phyloP scores from a whole-genome alignment of 2,113 vertebrate species.

The Phaethornis superciliosus region DNA sequence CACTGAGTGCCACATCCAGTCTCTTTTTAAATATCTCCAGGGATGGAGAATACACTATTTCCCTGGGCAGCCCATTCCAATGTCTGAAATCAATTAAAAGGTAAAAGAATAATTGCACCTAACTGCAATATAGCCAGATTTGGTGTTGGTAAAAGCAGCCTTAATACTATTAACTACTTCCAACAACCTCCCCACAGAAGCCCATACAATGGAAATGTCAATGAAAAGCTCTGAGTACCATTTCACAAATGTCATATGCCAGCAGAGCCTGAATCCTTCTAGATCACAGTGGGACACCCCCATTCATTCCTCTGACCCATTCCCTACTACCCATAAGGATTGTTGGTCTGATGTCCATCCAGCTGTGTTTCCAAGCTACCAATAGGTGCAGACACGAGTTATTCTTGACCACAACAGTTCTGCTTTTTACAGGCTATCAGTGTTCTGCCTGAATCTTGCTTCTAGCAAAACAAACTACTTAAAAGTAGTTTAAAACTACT shows the following conservation, averaged over 20 bases:
- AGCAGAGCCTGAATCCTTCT: background rate
- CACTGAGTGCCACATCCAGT: no score
- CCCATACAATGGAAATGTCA: background rate
- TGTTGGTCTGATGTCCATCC: rapidly evolving
- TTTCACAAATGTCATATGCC: rapidly evolving
- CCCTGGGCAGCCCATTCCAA: no score
- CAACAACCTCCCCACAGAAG: background rate
- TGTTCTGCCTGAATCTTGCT: background rate
- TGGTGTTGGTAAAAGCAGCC: background rate
- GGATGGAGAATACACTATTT: no score
- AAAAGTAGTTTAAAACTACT: no score
- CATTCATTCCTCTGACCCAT: rapidly evolving
- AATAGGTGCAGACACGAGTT: rapidly evolving
- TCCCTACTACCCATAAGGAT: background rate
- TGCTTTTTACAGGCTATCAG: background rate
- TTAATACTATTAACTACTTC: background rate
- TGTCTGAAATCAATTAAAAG: background rate
- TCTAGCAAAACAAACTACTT: background rate
- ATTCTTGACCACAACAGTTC: background rate
- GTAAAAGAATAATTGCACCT: no score
- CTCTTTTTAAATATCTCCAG: no score
- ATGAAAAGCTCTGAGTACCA: background rate
- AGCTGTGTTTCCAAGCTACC: background rate
- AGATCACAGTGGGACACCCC: rapidly evolving
- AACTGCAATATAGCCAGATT: background rate